These are phyloP conservation scores for Saccostrea cuccullata DNA, from an alignment of 1,140 invertebrate genomes.

Conservation along the genomic window DNA sequence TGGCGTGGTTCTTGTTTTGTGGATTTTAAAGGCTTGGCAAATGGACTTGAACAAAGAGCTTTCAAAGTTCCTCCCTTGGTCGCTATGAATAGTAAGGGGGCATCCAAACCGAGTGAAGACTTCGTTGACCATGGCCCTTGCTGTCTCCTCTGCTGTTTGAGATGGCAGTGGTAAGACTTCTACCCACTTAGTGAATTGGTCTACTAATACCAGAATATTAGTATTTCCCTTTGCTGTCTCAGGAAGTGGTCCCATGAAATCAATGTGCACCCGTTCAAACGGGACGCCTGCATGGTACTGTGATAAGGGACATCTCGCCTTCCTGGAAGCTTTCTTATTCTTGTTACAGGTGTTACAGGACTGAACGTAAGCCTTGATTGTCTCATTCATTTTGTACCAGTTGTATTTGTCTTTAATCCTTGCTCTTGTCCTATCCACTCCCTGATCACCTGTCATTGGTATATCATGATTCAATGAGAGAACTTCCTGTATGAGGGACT, in stretches of 20 bases:
- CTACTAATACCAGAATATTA: constrained; percentile 49
- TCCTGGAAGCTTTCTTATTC: constrained; percentile 49
- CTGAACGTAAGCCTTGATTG: constrained; percentile 37
- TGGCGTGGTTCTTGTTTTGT: constrained; percentile 47
- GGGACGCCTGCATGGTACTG: constrained; percentile 45
- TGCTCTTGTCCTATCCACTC: constrained; percentile 39
- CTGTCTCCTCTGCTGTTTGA: constrained; percentile 51
- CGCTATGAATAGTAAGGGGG: constrained; percentile 43
- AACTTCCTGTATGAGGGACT: not conserved
- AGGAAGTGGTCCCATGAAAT: constrained; percentile 51
- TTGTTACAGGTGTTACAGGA: constrained; percentile 47
- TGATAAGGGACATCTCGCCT: constrained; percentile 22
- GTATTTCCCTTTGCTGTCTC: constrained; percentile 12
- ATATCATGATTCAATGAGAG: constrained; percentile 44
- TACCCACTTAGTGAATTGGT: constrained; percentile 56
- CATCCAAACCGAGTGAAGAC: constrained; percentile 44
- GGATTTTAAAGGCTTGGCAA: constrained; percentile 38
- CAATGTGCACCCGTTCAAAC: constrained; percentile 48
- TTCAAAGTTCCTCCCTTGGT: constrained; percentile 52
- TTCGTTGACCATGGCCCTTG: constrained; percentile 32
- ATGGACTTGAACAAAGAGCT: constrained; percentile 37
- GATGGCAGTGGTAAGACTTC: constrained; percentile 45
- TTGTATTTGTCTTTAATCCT: constrained; percentile 46
- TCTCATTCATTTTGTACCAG: constrained; percentile 44
- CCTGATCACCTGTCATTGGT: constrained; percentile 39